Base-by-base conservation (phyloP, 1,140 invertebrate genomes). In the Delia radicum region DNA sequence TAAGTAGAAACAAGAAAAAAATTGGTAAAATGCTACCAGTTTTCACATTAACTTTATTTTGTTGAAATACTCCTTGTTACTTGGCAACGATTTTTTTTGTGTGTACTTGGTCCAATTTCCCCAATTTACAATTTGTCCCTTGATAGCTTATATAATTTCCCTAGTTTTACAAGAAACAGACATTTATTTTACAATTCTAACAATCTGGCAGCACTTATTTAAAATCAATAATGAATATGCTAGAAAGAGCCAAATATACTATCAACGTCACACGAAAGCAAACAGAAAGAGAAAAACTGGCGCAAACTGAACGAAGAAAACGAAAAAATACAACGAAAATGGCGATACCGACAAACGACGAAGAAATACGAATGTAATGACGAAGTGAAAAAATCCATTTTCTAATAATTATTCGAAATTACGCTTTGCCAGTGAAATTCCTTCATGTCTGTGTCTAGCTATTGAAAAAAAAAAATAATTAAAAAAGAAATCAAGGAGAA, bases 381-480 rank as follows among this genome's bases (percentile, higher is more conserved):
- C 65, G 65, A 69, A 69, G 65, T 33, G 65, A 69, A 69, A 69
- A 83, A 83, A 83, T 82, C 81, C 83, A 83, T 83, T 83, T 76
- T 76, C 75, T 76, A 76, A 69, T 69, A 33, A 82, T 82, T 83
- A 81, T 83, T 83, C 82, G 79, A 82, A 82, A 83, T 83, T 83
- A 81, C 82, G 78, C 83, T 84, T 84, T 84, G 79, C 80, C 82
- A 81, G 76, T 80, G 77, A 84, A 83, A 80, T 82, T 83, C 81
- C 81, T 79, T 77, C 79, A 78, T 79, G 78, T 77, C 72, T 76
- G 61, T 77, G 28, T 55, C 62, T 69, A 74, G 76, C 55, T 28
- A 67, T 42, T 75, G 74, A 55, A 75, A 46, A 75, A 69, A 67
- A 29, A 33, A 28, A 62, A 62, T 24, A 62, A 24, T 62, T 62